Evolutionary conservation across 2,113 vertebrate genomes (phyloP).

Genomic region (Centropristis striata): DNA sequence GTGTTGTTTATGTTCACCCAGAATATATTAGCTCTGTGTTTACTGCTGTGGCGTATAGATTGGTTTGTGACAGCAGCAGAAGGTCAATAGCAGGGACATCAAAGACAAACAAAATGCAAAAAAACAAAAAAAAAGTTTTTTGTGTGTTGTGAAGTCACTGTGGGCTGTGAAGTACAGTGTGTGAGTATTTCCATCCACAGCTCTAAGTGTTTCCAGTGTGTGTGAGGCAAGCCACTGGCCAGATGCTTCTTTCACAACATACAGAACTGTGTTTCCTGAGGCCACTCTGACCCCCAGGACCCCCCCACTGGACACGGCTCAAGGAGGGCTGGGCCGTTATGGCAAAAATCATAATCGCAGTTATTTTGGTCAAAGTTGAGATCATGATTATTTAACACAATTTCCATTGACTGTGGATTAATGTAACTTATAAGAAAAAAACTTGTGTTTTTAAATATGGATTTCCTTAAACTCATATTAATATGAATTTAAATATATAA

Average conservation of each 20-base stretch:
- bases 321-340: no score
- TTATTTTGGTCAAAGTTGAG: no score
- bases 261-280: slow-evolving; percentile 44
- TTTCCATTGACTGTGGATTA: no score
- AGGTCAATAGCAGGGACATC: slow-evolving; percentile 35
- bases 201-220: slow-evolving; percentile 61
- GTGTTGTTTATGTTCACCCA: slow-evolving; percentile 45
- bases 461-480: no score
- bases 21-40: slow-evolving; percentile 61
- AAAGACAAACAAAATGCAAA: slow-evolving; percentile 40
- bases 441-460: no score
- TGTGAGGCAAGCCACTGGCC: slow-evolving; percentile 55
- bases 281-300: slow-evolving; percentile 14
- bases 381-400: no score
- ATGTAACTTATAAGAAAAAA: no score
- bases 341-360: no score
- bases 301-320: not conserved
- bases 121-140: slow-evolving; percentile 18
- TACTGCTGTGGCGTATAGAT: slow-evolving; percentile 24
- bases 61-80: slow-evolving; percentile 23
- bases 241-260: slow-evolving; percentile 43
- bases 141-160: slow-evolving; percentile 49
- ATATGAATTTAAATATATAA: no score
- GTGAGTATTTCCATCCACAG: slow-evolving; percentile 60
- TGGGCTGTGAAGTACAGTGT: slow-evolving; percentile 8